Evolutionary conservation across 2,113 vertebrate genomes (phyloP).

Genomic region (Aspidoscelis tigris): DNA sequence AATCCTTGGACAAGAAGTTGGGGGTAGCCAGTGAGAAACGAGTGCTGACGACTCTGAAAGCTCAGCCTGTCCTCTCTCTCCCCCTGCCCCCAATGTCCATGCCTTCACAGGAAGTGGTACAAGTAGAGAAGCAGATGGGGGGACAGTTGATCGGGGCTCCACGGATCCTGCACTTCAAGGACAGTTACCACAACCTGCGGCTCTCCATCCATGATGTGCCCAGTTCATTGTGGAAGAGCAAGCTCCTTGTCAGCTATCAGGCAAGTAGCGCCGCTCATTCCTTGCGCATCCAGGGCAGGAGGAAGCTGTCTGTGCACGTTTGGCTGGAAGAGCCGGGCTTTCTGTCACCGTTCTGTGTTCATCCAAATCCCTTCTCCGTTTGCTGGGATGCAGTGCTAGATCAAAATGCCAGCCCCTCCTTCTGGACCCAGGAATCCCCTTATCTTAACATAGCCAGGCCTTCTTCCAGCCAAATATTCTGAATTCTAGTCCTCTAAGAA

Average conservation of each 20-base stretch:
- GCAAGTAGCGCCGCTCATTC: slow-evolving; percentile 60
- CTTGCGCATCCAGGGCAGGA: background rate
- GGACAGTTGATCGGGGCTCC: slow-evolving; percentile 96
- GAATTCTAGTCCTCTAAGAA: background rate
- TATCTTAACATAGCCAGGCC: background rate
- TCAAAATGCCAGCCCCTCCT: background rate
- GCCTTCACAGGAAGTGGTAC: slow-evolving; percentile 89
- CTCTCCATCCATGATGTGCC: slow-evolving; percentile 98
- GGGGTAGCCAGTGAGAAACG: too few species aligned
- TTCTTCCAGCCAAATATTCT: background rate
- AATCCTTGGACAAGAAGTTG: background rate
- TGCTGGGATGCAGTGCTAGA: background rate
- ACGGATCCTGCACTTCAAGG: slow-evolving; percentile 95
- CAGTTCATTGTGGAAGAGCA: slow-evolving; percentile 97
- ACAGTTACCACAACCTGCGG: slow-evolving; percentile 98
- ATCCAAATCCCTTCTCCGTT: background rate
- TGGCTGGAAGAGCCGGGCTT: background rate
- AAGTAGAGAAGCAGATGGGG: slow-evolving; percentile 96
- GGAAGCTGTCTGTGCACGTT: background rate
- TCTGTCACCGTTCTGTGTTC: too few species aligned
- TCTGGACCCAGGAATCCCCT: background rate
- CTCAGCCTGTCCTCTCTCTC: background rate
- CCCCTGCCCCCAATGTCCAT: background rate
- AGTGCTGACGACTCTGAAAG: background rate
- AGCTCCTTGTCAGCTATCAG: slow-evolving; percentile 96